These are phyloP conservation scores for Hippocampus abdominalis DNA, from an alignment of 2,113 vertebrate genomes.

Conservation along the genomic window DNA sequence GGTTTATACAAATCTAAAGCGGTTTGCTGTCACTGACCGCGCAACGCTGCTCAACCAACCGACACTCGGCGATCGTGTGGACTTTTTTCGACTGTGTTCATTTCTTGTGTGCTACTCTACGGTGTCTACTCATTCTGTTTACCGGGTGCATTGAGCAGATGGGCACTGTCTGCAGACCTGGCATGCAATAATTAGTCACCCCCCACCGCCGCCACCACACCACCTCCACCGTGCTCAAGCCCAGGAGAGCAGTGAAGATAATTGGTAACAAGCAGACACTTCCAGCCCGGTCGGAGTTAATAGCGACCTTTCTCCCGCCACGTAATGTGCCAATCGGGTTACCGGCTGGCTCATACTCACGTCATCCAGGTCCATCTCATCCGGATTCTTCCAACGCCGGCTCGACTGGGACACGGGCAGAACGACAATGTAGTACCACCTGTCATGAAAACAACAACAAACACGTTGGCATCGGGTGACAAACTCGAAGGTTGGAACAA, in stretches of 20 bases:
- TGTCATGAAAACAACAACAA: slow-evolving; percentile 55
- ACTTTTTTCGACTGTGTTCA: not conserved
- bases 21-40: no score
- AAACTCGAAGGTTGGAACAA: slow-evolving; percentile 37
- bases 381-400: slow-evolving; percentile 81
- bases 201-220: slow-evolving; percentile 9
- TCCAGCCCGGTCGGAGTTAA: slow-evolving; percentile 49
- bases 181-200: slow-evolving; percentile 46
- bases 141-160: slow-evolving; percentile 41
- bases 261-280: slow-evolving; percentile 52
- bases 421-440: slow-evolving; percentile 97
- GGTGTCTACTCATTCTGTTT: slow-evolving; percentile 3
- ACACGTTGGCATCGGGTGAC: not conserved
- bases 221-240: slow-evolving; percentile 22
- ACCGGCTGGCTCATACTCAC: slow-evolving; percentile 61
- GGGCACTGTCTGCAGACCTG: slow-evolving; percentile 39
- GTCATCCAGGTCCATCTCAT: slow-evolving; percentile 94
- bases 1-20: no score
- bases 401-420: slow-evolving; percentile 78
- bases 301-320: slow-evolving; percentile 36
- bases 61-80: not conserved
- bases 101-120: not conserved
- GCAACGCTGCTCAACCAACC: no score
- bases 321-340: slow-evolving; percentile 47
- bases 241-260: slow-evolving; percentile 32